Evolutionary conservation across 2,113 vertebrate genomes (phyloP).

Genomic region (Aegithalos caudatus): DNA sequence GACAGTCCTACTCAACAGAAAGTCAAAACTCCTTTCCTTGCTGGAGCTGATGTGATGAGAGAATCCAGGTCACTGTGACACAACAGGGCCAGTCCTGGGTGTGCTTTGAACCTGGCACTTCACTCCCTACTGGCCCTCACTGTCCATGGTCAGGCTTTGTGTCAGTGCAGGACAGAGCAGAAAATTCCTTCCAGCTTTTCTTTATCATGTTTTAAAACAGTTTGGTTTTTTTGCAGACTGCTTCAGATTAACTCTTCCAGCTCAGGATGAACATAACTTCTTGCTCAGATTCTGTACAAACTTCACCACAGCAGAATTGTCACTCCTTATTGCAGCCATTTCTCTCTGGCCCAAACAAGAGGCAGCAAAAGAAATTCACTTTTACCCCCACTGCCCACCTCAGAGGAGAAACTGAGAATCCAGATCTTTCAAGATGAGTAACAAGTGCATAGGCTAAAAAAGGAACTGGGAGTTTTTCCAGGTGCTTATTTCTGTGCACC

Average conservation of each 20-base stretch:
- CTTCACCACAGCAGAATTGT: not conserved
- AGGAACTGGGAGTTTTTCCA: not conserved
- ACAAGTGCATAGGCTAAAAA: not conserved
- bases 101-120: not conserved
- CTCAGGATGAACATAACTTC: not conserved
- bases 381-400: not conserved
- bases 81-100: rapidly evolving
- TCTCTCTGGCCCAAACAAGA: not conserved
- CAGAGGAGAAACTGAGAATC: not conserved
- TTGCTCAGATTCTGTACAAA: not conserved
- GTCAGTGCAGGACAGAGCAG: not conserved
- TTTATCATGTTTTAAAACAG: not conserved
- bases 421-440: not conserved
- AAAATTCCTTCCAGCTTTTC: not conserved
- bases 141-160: not conserved
- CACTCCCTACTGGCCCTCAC: not conserved
- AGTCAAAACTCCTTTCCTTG: not conserved
- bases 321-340: not conserved
- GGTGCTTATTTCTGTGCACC: not conserved
- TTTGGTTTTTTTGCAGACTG: not conserved
- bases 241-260: not conserved
- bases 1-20: not conserved
- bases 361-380: not conserved
- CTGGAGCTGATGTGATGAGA: not conserved
- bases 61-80: not conserved